These are phyloP conservation scores for Gopherus evgoodei DNA, from an alignment of 2,113 vertebrate genomes.

Conservation along the genomic window DNA sequence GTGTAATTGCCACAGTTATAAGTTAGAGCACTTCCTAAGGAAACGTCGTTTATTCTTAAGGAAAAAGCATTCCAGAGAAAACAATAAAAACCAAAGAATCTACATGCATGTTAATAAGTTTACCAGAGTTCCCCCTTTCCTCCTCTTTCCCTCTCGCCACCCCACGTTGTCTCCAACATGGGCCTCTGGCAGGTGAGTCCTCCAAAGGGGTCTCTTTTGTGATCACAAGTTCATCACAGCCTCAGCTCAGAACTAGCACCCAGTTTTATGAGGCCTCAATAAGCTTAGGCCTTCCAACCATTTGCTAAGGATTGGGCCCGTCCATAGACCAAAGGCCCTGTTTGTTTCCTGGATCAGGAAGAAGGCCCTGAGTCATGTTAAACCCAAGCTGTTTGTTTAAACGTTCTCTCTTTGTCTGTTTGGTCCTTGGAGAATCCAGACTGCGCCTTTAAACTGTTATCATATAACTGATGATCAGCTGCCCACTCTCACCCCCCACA, in stretches of 20 bases:
- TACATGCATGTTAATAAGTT: background rate
- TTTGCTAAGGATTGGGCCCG: too few species aligned
- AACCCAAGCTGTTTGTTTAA: background rate
- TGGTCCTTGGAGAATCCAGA: background rate
- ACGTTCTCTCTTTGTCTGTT: background rate
- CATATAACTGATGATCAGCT: background rate
- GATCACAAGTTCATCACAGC: background rate
- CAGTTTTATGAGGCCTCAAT: background rate
- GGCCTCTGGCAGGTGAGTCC: background rate
- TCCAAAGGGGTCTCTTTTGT: background rate
- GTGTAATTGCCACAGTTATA: background rate
- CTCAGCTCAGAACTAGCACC: background rate
- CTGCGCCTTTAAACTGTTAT: background rate
- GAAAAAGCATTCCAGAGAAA: background rate
- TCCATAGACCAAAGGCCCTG: too few species aligned
- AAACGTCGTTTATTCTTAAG: background rate
- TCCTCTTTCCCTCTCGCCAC: too few species aligned
- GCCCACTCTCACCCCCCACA: background rate
- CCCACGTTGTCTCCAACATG: background rate
- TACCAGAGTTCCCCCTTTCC: background rate
- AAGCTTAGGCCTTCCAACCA: too few species aligned
- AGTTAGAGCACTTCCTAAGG: background rate
- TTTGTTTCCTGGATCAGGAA: background rate
- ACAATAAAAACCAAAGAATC: background rate
- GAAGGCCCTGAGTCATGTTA: background rate